Evolutionary conservation across 2,888 invertebrate genomes (phyloP).

Genomic region (Tinea semifulvella): DNA sequence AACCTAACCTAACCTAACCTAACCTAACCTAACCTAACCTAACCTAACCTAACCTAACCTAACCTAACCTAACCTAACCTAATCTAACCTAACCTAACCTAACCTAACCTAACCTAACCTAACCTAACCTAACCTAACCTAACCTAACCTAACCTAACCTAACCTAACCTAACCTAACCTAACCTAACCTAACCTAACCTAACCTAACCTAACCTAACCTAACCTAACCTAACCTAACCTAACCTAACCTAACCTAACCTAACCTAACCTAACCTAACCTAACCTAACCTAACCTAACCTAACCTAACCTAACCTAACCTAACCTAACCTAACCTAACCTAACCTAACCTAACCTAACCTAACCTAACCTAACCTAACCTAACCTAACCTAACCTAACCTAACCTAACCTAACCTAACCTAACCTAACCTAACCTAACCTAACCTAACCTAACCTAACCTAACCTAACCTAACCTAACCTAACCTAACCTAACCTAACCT

Average conservation of each 20-base stretch:
- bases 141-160: constrained; percentile 14
- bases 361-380: constrained; percentile 14
- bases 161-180: constrained; percentile 14
- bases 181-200: constrained; percentile 15
- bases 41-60: background rate
- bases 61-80: constrained; percentile 12
- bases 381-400: constrained; percentile 13
- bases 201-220: constrained; percentile 14
- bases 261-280: constrained; percentile 13
- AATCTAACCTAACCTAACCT: constrained; percentile 12
- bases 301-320: constrained; percentile 15
- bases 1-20: background rate
- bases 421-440: constrained; percentile 14
- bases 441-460: constrained; percentile 11
- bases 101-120: constrained; percentile 13
- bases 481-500: constrained; percentile 7
- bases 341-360: constrained; percentile 13
- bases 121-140: constrained; percentile 14
- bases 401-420: constrained; percentile 14
- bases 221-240: constrained; percentile 15
- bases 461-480: constrained; percentile 13
- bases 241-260: constrained; percentile 13
- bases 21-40: background rate
- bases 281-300: constrained; percentile 13
- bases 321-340: constrained; percentile 14